phyloP scores from a whole-genome alignment of 2,797 vertebrate species.

The Micromesistius poutassou region DNA sequence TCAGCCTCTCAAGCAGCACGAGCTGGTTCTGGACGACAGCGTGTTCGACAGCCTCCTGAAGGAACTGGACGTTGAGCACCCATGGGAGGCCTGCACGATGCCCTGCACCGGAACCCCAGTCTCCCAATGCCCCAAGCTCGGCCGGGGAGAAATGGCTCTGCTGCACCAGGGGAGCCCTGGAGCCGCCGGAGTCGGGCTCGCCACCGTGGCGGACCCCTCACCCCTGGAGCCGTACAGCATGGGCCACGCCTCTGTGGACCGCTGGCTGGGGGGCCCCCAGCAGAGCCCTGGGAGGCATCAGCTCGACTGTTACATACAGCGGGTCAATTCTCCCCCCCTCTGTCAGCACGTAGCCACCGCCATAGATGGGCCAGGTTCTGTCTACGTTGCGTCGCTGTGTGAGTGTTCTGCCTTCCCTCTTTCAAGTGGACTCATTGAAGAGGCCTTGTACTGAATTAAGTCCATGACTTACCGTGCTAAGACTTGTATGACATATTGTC shows the following conservation, averaged over 20 bases:
- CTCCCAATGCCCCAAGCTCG: neutral
- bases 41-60: slow-evolving; percentile 67
- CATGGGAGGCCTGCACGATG: neutral
- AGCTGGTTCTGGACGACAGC: slow-evolving; percentile 53
- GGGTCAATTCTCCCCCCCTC: slow-evolving; percentile 50
- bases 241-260: slow-evolving; percentile 27
- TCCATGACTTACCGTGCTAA: slow-evolving; percentile 66
- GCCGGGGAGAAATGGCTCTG: slow-evolving; percentile 11
- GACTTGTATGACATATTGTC: slow-evolving; percentile 77
- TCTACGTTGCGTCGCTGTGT: neutral
- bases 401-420: slow-evolving; percentile 24
- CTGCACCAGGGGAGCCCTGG: slow-evolving; percentile 13
- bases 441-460: slow-evolving; percentile 73
- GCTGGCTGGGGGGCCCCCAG: slow-evolving; percentile 46
- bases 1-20: slow-evolving; percentile 12
- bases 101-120: neutral
- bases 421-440: slow-evolving; percentile 67
- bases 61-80: slow-evolving; percentile 48
- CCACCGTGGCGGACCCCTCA: slow-evolving; percentile 22
- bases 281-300: slow-evolving; percentile 71
- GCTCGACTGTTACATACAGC: slow-evolving; percentile 64
- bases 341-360: neutral
- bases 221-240: slow-evolving; percentile 38
- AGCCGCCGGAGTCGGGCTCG: neutral
- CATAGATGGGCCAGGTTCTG: neutral